These are phyloP conservation scores for Rhodophaea formosa DNA, from an alignment of 2,888 invertebrate genomes.

Conservation along the genomic window DNA sequence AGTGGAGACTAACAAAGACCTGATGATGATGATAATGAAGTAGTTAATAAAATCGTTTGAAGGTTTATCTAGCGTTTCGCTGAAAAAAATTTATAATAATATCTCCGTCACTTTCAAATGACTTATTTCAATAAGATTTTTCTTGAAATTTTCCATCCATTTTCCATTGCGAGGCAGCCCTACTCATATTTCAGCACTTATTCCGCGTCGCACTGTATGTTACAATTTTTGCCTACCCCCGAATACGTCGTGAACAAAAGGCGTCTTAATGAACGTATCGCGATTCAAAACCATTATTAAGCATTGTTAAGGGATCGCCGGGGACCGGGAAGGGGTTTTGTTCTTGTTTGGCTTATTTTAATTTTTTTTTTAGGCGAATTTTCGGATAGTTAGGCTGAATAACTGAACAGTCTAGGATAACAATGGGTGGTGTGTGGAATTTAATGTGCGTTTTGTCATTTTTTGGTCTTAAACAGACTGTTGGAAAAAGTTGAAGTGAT, in stretches of 20 bases:
- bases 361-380: background rate
- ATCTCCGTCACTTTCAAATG: too few relatives aligned
- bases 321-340: constrained; percentile 28
- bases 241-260: constrained; percentile 76
- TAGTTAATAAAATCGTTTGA: too few relatives aligned
- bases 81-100: too few relatives aligned
- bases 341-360: constrained; percentile 23
- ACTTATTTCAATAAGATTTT: too few relatives aligned
- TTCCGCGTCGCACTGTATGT: constrained; percentile 73
- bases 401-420: background rate
- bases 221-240: constrained; percentile 79
- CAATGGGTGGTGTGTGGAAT: background rate
- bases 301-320: constrained; percentile 58
- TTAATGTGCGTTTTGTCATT: background rate
- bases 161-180: constrained; percentile 44
- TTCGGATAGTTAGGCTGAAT: constrained; percentile 3
- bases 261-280: constrained; percentile 76
- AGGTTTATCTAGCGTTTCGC: too few relatives aligned
- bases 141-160: background rate
- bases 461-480: too few relatives aligned
- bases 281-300: constrained; percentile 75
- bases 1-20: too few relatives aligned
- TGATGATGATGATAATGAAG: too few relatives aligned
- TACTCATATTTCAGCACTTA: constrained; percentile 61
- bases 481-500: too few relatives aligned